phyloP scores from a whole-genome alignment of 2,797 vertebrate species.

The Alectoris magna region DNA sequence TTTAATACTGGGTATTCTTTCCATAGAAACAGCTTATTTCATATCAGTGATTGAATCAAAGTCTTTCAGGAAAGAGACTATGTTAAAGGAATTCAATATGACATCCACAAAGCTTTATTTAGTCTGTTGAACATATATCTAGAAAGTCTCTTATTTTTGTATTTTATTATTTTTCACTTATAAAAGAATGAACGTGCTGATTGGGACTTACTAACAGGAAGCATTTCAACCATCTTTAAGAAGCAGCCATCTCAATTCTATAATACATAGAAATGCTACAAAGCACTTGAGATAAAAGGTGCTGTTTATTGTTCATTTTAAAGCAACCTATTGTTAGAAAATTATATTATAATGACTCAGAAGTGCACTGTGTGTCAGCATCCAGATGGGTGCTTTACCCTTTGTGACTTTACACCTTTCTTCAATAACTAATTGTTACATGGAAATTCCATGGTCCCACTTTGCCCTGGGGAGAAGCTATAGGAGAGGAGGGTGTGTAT shows the following conservation, averaged over 20 bases:
- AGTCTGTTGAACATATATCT: not conserved
- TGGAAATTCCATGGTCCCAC: not conserved
- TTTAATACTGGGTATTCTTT: not conserved
- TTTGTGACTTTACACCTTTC: not conserved
- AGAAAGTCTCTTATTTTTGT: not conserved
- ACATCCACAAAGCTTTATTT: not conserved
- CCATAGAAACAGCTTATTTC: not conserved
- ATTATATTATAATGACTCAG: not conserved
- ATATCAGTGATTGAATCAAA: not conserved
- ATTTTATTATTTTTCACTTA: not conserved
- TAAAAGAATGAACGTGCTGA: not conserved
- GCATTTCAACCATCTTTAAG: not conserved
- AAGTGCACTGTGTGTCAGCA: not conserved
- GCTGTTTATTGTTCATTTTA: not conserved
- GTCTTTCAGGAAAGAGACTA: not conserved
- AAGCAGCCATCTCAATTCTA: not conserved
- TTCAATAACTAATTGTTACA: not conserved
- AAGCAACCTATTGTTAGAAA: not conserved
- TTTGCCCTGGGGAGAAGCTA: not conserved
- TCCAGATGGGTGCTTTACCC: not conserved
- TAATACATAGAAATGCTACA: not conserved
- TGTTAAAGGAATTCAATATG: not conserved
- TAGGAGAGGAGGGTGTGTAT: not conserved
- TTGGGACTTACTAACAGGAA: not conserved
- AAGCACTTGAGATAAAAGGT: not conserved